A percentile compares a stretch with the other conserved stretches of the same genome.
Evolutionary conservation across 2,888 invertebrate species (phyloP).

Genomic region (Pseudeuparius sepicola): DNA sequence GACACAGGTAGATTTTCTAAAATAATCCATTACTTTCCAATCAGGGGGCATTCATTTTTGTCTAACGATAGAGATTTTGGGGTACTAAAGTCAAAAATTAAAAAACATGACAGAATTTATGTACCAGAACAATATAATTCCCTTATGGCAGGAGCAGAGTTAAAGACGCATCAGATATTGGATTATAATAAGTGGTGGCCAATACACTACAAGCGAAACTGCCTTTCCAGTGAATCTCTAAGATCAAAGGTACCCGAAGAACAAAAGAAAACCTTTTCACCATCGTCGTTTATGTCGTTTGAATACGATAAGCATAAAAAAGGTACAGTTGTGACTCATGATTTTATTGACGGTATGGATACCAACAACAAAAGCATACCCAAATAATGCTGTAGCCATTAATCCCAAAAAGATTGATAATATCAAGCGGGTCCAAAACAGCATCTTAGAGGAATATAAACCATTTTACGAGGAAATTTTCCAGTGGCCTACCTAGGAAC

Average conservation of each 20-base stretch:
- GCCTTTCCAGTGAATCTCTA: slow-evolving; percentile 1
- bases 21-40: slow-evolving; percentile 7
- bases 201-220: no score
- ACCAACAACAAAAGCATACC: no score
- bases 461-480: slow-evolving; percentile 1
- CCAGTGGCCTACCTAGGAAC: slow-evolving; percentile 1
- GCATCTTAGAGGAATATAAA: slow-evolving; percentile 1
- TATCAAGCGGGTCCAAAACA: slow-evolving; percentile 1
- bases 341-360: no score
- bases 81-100: slow-evolving; percentile 7
- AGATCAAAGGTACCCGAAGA: no score
- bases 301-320: slow-evolving; percentile 1
- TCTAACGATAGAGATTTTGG: slow-evolving; percentile 8
- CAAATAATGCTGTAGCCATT: no score
- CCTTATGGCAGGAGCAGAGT: slow-evolving; percentile 5
- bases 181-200: slow-evolving; percentile 1
- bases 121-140: slow-evolving; percentile 11
- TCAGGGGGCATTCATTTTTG: slow-evolving; percentile 7
- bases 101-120: slow-evolving; percentile 9
- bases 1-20: slow-evolving; percentile 4
- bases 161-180: slow-evolving; percentile 3
- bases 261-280: slow-evolving; percentile 1
- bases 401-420: slow-evolving; percentile 1
- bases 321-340: no score
- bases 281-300: slow-evolving; percentile 1